Conservation (phyloP, 2,113 vertebrate species). For the Shinisaurus crocodilurus region DNA sequence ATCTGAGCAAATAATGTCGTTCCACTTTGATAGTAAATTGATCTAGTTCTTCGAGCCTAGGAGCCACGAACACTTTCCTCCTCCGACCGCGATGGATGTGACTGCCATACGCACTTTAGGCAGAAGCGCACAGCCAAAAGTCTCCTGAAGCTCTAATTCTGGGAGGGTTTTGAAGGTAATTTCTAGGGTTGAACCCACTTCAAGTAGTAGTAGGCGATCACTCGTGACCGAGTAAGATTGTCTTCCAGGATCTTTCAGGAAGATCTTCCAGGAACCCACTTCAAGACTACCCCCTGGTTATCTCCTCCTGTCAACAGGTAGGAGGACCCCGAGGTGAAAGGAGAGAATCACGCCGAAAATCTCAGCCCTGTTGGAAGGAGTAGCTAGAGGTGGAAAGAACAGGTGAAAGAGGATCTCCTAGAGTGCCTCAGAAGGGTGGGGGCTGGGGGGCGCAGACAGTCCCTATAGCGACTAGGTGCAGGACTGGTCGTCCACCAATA, state of each 20-base stretch:
- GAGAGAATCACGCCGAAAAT: background rate
- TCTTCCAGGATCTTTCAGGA: too few species aligned
- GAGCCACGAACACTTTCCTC: background rate
- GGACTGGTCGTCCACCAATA: background rate
- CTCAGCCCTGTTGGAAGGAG: background rate
- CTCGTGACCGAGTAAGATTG: too few species aligned
- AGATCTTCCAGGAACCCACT: too few species aligned
- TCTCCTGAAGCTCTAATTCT: background rate
- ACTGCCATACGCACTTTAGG: background rate
- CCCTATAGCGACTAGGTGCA: background rate
- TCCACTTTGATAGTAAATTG: too few species aligned
- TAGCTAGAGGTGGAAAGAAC: background rate
- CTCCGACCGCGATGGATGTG: background rate
- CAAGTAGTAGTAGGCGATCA: too few species aligned
- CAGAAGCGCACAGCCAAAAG: too few species aligned
- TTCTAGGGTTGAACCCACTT: background rate
- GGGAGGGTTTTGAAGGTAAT: too few species aligned
- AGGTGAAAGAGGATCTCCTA: background rate
- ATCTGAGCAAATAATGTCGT: background rate
- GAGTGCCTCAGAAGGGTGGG: background rate
- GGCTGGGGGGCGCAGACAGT: background rate
- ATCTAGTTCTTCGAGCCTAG: background rate
- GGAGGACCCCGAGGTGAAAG: background rate
- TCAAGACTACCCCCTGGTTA: background rate
- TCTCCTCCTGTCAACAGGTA: background rate